phyloP scores from a whole-genome alignment of 2,797 vertebrate species.

The Bothrops alternatus region DNA sequence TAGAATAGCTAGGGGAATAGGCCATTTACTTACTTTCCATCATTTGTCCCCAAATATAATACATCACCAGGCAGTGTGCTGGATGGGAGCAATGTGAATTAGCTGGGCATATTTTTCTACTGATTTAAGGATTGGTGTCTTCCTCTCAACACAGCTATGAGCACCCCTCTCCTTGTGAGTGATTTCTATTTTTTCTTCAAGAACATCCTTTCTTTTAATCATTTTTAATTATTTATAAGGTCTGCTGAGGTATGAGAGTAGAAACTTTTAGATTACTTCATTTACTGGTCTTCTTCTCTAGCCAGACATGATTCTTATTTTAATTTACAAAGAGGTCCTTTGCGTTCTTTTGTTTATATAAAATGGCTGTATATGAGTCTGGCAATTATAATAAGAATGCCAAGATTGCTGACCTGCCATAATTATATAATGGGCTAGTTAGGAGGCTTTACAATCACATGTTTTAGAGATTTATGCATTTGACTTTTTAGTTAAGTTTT shows the following conservation, averaged over 20 bases:
- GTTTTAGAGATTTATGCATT: background rate
- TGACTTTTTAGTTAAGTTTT: background rate
- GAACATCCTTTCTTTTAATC: background rate
- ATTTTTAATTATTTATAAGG: background rate
- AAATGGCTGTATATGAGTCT: background rate
- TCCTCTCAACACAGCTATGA: background rate
- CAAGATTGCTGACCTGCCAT: background rate
- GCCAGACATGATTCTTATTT: background rate
- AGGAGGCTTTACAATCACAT: background rate
- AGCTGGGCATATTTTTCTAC: background rate
- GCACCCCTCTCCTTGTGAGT: background rate
- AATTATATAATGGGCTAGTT: background rate
- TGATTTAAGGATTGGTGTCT: background rate
- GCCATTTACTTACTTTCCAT: background rate
- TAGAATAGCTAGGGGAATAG: background rate
- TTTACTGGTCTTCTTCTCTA: background rate
- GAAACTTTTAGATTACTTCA: background rate
- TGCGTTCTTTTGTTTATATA: background rate
- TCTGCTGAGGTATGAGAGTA: background rate
- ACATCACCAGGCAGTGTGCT: background rate
- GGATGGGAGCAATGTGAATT: background rate
- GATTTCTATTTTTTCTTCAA: background rate
- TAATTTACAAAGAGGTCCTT: background rate
- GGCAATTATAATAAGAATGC: background rate
- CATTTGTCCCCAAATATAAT: background rate